Percentiles rank a stretch among this genome's conserved stretches.
phyloP scores from a whole-genome alignment of 1,140 invertebrate genomes.

The Luehdorfia chinensis region DNA sequence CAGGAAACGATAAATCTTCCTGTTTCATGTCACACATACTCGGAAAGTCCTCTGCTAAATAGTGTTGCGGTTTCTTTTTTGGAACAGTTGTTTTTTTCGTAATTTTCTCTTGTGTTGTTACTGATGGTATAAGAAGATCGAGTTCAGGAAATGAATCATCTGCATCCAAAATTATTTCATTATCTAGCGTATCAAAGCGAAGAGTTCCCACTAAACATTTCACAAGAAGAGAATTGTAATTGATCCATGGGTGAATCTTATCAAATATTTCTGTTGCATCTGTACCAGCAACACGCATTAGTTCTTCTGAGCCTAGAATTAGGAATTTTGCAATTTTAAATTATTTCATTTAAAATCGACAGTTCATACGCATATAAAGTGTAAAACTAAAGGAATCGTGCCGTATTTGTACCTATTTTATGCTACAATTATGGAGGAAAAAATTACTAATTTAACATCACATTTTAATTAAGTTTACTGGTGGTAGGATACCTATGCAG shows the following conservation, averaged over 20 bases:
- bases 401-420: no score
- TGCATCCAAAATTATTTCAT: slow-evolving; percentile 70
- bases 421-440: no score
- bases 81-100: slow-evolving; percentile 71
- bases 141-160: slow-evolving; percentile 52
- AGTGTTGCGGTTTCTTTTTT: slow-evolving; percentile 61
- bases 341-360: no score
- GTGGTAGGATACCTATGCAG: no score
- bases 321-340: no score
- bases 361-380: no score
- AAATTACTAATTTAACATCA: no score
- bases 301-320: slow-evolving; percentile 81
- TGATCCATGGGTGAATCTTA: slow-evolving; percentile 97
- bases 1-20: slow-evolving; percentile 10
- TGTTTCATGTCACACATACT: slow-evolving; percentile 52
- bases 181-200: slow-evolving; percentile 64
- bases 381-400: neutral
- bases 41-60: slow-evolving; percentile 61
- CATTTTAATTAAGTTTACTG: no score
- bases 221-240: slow-evolving; percentile 93
- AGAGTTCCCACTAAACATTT: slow-evolving; percentile 93
- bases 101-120: slow-evolving; percentile 69
- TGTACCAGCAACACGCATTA: slow-evolving; percentile 93
- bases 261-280: slow-evolving; percentile 97
- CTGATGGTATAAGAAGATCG: slow-evolving; percentile 61